Percentiles rank a stretch among this genome's conserved stretches.
Evolutionary conservation across 2,113 vertebrate genomes (phyloP).

Genomic region (Felis catus): DNA sequence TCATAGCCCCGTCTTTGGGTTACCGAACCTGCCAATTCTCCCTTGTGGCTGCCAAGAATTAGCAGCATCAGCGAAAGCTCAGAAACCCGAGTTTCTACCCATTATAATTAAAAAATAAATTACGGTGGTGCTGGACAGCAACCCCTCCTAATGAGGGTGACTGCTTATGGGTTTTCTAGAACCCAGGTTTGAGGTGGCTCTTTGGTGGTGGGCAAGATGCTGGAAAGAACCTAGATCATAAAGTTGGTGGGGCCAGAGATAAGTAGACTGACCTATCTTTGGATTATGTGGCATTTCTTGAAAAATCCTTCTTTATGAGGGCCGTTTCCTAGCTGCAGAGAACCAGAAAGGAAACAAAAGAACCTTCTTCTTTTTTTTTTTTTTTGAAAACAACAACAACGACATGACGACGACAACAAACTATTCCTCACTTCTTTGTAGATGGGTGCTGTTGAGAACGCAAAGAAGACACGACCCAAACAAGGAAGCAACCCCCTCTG

Average conservation of each 20-base stretch:
- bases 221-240: neutral
- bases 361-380: neutral
- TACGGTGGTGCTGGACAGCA: neutral
- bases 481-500: neutral
- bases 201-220: neutral
- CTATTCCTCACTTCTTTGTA: slow-evolving; percentile 38
- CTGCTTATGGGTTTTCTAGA: neutral
- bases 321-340: slow-evolving; percentile 56
- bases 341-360: slow-evolving; percentile 68
- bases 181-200: neutral
- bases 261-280: slow-evolving; percentile 24
- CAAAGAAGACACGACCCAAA: slow-evolving; percentile 33
- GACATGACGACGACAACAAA: neutral
- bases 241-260: neutral
- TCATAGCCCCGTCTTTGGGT: slow-evolving; percentile 20
- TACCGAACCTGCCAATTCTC: slow-evolving; percentile 59
- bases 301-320: neutral
- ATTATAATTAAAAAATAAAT: slow-evolving; percentile 65
- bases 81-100: slow-evolving; percentile 54
- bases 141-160: neutral
- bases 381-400: neutral
- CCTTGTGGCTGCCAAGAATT: slow-evolving; percentile 72
- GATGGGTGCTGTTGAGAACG: slow-evolving; percentile 29
- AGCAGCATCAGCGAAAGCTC: slow-evolving; percentile 67
- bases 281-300: slow-evolving; percentile 60